These are phyloP conservation scores for Perognathus longimembris DNA, from an alignment of 2,113 vertebrate species.

Conservation along the genomic window DNA sequence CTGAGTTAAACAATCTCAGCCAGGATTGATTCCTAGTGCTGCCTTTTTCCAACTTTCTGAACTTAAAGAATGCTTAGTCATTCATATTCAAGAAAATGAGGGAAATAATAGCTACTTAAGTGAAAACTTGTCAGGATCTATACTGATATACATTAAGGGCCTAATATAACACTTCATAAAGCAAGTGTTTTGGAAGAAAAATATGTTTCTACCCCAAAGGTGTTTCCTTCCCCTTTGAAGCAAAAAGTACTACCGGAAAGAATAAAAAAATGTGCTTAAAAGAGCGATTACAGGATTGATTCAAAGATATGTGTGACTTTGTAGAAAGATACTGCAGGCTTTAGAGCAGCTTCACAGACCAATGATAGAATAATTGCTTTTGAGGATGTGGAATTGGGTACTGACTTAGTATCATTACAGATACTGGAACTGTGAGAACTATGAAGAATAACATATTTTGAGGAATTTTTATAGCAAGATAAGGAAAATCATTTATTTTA, in stretches of 20 bases:
- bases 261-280: background rate
- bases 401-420: background rate
- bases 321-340: background rate
- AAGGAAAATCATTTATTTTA: background rate
- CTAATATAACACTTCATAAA: background rate
- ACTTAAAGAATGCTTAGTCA: background rate
- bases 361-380: background rate
- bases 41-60: background rate
- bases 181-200: background rate
- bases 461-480: constrained; percentile 8
- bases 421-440: background rate
- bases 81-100: background rate
- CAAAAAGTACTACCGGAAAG: background rate
- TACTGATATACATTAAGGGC: too few relatives aligned
- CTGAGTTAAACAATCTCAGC: background rate
- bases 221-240: background rate
- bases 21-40: background rate
- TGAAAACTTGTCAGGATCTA: background rate
- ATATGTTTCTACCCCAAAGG: background rate
- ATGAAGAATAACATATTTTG: background rate
- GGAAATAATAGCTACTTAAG: background rate
- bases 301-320: background rate
- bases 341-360: too few relatives aligned
- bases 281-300: background rate
- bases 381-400: background rate